Evolutionary conservation across 2,797 vertebrate species (phyloP).

Genomic region (Acipenser ruthenus): DNA sequence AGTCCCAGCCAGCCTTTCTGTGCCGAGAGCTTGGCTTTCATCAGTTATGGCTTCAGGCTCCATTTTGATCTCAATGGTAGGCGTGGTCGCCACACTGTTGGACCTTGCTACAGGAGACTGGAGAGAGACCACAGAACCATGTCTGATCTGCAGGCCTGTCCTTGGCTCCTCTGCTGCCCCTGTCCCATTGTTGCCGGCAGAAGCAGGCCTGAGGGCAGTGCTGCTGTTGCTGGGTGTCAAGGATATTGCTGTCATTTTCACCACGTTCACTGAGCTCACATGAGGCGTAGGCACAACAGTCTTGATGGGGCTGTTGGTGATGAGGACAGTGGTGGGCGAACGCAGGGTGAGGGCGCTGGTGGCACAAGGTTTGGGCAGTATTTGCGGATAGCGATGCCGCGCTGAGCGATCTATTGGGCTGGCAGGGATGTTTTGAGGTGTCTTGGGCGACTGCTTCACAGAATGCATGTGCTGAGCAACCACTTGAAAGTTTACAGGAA

Average conservation of each 20-base stretch:
- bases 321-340: slow-evolving; percentile 87
- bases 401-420: slow-evolving; percentile 80
- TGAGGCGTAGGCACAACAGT: slow-evolving; percentile 85
- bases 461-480: slow-evolving; percentile 87
- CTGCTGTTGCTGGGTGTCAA: slow-evolving; percentile 66
- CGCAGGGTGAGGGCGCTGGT: slow-evolving; percentile 76
- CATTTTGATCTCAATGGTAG: slow-evolving; percentile 73
- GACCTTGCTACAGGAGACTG: slow-evolving; percentile 63
- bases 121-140: slow-evolving; percentile 68
- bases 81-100: slow-evolving; percentile 34
- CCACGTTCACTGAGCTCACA: slow-evolving; percentile 82
- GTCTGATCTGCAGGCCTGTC: slow-evolving; percentile 63
- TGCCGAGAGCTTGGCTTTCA: slow-evolving; percentile 59
- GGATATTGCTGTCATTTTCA: slow-evolving; percentile 91
- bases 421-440: slow-evolving; percentile 72
- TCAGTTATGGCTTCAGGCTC: slow-evolving; percentile 73
- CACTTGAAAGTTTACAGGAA: slow-evolving; percentile 91
- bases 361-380: slow-evolving; percentile 86
- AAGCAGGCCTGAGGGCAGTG: slow-evolving; percentile 62
- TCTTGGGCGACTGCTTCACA: slow-evolving; percentile 81
- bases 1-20: slow-evolving; percentile 43
- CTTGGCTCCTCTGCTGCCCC: slow-evolving; percentile 56
- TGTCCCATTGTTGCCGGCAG: slow-evolving; percentile 51
- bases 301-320: slow-evolving; percentile 88
- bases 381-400: slow-evolving; percentile 89